Evolutionary conservation across 2,888 invertebrate genomes (phyloP).

Genomic region (Poecilobothrus nobilitatus): DNA sequence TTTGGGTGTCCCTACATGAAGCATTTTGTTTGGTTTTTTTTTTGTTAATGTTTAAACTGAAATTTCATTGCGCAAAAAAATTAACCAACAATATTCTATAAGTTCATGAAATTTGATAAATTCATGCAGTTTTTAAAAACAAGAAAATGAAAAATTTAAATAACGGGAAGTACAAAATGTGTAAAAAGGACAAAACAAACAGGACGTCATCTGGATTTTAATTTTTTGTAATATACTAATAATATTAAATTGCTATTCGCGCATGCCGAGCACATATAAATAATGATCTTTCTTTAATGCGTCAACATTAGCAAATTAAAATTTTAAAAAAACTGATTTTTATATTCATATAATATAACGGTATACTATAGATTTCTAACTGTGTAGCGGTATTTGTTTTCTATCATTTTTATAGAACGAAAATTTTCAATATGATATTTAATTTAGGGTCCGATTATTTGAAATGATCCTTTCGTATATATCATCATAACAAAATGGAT

Average conservation of each 20-base stretch:
- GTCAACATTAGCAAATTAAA: too few relatives aligned
- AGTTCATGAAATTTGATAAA: not conserved
- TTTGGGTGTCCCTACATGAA: not conserved
- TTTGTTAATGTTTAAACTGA: too few relatives aligned
- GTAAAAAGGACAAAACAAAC: not conserved
- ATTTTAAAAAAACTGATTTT: not conserved
- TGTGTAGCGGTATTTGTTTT: not conserved
- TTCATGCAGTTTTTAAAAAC: not conserved
- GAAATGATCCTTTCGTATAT: too few relatives aligned
- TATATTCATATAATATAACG: not conserved
- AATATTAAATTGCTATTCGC: not conserved
- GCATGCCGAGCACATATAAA: not conserved
- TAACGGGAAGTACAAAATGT: not conserved
- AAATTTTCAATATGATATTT: too few relatives aligned
- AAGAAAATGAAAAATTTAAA: not conserved
- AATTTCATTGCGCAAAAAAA: too few relatives aligned
- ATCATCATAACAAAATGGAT: too few relatives aligned
- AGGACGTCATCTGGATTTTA: not conserved
- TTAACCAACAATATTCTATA: too few relatives aligned
- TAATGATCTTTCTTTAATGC: too few relatives aligned
- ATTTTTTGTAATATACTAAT: not conserved
- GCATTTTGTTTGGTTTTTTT: too few relatives aligned
- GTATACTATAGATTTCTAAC: not conserved
- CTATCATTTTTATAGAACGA: too few relatives aligned
- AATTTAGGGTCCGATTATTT: too few relatives aligned